Percentiles rank a stretch among this genome's conserved stretches.
phyloP scores from a whole-genome alignment of 2,888 invertebrate genomes.

The Hyppa rectilinea region DNA sequence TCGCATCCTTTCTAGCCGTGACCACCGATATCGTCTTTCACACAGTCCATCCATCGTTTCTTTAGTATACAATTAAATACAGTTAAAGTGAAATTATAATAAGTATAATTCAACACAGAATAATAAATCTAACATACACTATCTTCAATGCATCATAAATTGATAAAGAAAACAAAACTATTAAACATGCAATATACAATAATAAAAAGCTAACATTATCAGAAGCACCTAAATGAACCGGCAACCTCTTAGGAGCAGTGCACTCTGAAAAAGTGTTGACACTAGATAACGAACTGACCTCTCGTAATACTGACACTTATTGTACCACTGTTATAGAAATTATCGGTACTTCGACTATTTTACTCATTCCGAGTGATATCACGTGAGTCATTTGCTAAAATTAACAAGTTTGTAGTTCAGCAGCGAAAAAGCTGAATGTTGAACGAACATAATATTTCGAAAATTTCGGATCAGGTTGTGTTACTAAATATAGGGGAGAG shows the following conservation, averaged over 20 bases:
- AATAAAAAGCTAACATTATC: constrained; percentile 63
- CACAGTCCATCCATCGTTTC: no score
- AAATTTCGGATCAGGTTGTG: no score
- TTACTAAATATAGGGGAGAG: no score
- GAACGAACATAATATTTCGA: not conserved
- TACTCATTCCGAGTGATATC: constrained; percentile 32
- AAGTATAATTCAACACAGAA: not conserved
- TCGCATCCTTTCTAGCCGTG: no score
- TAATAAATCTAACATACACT: constrained; percentile 24
- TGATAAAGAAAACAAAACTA: constrained; percentile 62
- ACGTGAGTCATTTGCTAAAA: constrained; percentile 48
- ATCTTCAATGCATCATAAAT: constrained; percentile 40
- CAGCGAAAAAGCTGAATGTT: not conserved
- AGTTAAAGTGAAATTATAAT: constrained; percentile 11
- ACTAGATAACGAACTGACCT: constrained; percentile 68
- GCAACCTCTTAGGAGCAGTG: constrained; percentile 66
- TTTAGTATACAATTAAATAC: not conserved
- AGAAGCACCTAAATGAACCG: constrained; percentile 62
- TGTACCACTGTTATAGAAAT: constrained; percentile 65
- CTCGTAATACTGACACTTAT: constrained; percentile 61
- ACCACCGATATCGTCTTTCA: no score
- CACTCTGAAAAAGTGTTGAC: constrained; percentile 68
- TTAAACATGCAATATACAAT: constrained; percentile 53
- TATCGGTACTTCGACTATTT: constrained; percentile 39
- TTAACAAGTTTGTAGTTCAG: constrained; percentile 12